A percentile compares a stretch with the other conserved stretches of the same genome.
phyloP scores from a whole-genome alignment of 1,140 invertebrate genomes.

The Drosophila nikananu region DNA sequence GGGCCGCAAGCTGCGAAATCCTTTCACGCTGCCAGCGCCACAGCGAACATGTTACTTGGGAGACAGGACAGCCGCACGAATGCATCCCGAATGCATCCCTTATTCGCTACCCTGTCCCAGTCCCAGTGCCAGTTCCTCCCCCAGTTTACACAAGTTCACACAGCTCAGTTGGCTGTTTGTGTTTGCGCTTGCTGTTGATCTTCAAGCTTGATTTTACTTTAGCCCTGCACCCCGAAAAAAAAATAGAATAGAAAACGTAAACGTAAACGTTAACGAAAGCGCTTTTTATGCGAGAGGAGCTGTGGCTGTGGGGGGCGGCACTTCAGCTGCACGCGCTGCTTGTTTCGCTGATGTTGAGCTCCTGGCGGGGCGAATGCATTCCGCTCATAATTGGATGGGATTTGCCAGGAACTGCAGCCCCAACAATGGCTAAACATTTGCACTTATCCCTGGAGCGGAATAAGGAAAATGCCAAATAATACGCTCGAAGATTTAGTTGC shows the following conservation, averaged over 20 bases:
- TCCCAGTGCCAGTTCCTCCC: background rate
- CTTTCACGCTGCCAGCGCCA: conserved; percentile 22
- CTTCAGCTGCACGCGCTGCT: conserved; percentile 51
- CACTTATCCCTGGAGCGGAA: conserved; percentile 2
- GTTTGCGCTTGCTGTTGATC: conserved; percentile 73
- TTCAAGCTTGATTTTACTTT: conserved; percentile 66
- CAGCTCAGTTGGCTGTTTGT: conserved; percentile 51
- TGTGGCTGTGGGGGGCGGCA: background rate
- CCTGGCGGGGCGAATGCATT: conserved; percentile 44
- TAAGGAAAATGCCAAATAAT: conserved; percentile 10
- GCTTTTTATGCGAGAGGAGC: background rate
- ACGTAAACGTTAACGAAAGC: conserved; percentile 2
- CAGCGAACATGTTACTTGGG: conserved; percentile 32
- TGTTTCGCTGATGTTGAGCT: conserved; percentile 54
- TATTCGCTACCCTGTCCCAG: background rate
- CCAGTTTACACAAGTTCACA: conserved; percentile 60
- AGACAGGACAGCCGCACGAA: conserved; percentile 14
- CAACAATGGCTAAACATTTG: conserved; percentile 43
- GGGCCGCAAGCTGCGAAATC: conserved; percentile 16
- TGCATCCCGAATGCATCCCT: conserved; percentile 1
- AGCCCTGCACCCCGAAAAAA: conserved; percentile 1
- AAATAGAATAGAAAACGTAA: conserved; percentile 7
- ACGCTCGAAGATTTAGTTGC: background rate
- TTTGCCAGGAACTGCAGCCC: conserved; percentile 15
- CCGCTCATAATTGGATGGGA: conserved; percentile 63